Conservation (phyloP, 2,888 invertebrate genomes). For the Epinotia demarniana region DNA sequence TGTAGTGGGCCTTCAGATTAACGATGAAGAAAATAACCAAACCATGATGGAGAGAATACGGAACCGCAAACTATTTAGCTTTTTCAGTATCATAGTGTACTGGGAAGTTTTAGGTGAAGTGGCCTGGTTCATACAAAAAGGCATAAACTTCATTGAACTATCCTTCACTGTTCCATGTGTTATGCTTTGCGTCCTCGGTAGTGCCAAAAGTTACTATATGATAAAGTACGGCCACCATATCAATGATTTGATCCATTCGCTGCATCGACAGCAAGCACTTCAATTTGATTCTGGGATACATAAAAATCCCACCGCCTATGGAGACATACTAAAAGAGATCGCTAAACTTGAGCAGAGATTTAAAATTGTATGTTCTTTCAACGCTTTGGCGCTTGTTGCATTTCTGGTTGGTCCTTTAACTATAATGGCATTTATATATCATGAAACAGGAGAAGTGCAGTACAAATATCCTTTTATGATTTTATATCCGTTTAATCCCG, state of each 20-base stretch:
- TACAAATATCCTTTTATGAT: conserved; percentile 58
- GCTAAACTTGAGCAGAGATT: conserved; percentile 49
- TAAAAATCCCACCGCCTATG: conserved; percentile 37
- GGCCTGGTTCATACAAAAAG: conserved; percentile 51
- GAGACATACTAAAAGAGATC: conserved; percentile 46
- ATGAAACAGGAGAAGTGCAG: conserved; percentile 53
- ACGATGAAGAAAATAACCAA: conserved; percentile 50
- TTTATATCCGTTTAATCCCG: conserved; percentile 63
- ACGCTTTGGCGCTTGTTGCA: conserved; percentile 45
- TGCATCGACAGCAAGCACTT: conserved; percentile 48
- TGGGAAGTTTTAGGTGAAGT: conserved; percentile 49
- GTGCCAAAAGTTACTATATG: conserved; percentile 56
- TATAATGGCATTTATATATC: conserved; percentile 53
- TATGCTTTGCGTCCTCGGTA: conserved; percentile 55
- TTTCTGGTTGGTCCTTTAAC: conserved; percentile 57
- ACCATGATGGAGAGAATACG: conserved; percentile 49
- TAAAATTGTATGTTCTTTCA: conserved; percentile 48
- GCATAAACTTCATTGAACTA: conserved; percentile 51
- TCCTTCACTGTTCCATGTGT: conserved; percentile 59
- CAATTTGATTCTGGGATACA: conserved; percentile 10
- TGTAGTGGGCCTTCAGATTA: conserved; percentile 52
- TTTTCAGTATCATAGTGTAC: conserved; percentile 51
- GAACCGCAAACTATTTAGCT: conserved; percentile 51
- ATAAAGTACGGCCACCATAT: conserved; percentile 53
- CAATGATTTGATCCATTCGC: conserved; percentile 51